Evolutionary conservation across 2,113 vertebrate species (phyloP).

Genomic region (Muntiacus muntjak): DNA sequence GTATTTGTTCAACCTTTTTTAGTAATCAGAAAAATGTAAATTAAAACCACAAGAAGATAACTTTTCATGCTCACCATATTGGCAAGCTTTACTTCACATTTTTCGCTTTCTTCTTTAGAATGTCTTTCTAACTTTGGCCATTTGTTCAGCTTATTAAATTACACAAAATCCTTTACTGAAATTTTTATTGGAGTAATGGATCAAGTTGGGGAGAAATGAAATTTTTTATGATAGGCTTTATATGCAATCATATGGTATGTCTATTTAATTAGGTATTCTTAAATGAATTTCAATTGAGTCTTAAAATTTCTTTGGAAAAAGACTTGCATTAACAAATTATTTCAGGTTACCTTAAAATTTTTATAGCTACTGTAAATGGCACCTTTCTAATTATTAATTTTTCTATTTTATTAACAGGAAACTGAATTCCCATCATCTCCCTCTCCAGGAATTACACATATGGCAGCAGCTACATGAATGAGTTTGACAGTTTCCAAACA

Average conservation of each 20-base stretch:
- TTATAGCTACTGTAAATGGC: background rate
- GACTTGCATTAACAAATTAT: background rate
- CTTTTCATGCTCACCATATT: accelerated
- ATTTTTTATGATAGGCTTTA: background rate
- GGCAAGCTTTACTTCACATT: background rate
- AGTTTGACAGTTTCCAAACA: accelerated
- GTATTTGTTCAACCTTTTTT: background rate
- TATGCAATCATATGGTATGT: too few relatives aligned
- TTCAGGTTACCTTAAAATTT: background rate
- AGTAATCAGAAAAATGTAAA: background rate
- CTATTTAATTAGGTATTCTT: background rate
- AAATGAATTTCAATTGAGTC: background rate
- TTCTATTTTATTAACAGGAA: background rate
- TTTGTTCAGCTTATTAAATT: background rate
- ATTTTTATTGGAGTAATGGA: background rate
- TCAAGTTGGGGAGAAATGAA: background rate
- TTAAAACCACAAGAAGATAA: background rate
- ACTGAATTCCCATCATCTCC: accelerated
- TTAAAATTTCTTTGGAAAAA: background rate
- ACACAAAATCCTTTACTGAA: background rate
- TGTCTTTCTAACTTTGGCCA: background rate
- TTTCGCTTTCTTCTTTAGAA: background rate
- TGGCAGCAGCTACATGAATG: accelerated
- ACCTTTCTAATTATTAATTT: background rate
- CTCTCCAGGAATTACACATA: accelerated